These are phyloP conservation scores for Knipowitschia caucasica DNA, from an alignment of 2,797 vertebrate genomes.

Conservation along the genomic window DNA sequence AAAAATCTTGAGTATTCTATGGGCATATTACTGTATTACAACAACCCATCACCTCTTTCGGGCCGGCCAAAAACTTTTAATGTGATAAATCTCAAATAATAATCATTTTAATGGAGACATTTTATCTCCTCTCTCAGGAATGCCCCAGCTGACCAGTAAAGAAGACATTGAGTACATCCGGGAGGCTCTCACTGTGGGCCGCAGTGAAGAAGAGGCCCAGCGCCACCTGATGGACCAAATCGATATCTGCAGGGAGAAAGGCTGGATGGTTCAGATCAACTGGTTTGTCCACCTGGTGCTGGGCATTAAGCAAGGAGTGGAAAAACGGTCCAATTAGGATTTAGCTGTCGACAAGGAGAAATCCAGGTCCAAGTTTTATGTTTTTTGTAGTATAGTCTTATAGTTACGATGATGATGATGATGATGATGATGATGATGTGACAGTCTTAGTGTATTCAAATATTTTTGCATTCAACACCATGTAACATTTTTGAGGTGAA, in stretches of 20 bases:
- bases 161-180: slow-evolving; percentile 98
- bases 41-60: too few species aligned
- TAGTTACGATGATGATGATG: background rate
- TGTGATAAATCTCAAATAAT: too few species aligned
- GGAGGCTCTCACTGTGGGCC: slow-evolving; percentile 90
- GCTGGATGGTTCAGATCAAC: slow-evolving; percentile 98
- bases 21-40: too few species aligned
- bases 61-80: too few species aligned
- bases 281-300: slow-evolving; percentile 98
- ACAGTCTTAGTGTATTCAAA: background rate
- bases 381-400: background rate
- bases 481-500: too few species aligned
- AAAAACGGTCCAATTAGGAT: slow-evolving; percentile 89
- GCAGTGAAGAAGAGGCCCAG: slow-evolving; percentile 88
- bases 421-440: too few species aligned
- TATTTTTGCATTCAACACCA: too few species aligned
- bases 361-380: background rate
- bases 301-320: slow-evolving; percentile 96
- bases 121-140: slow-evolving; percentile 66
- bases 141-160: slow-evolving; percentile 96
- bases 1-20: too few species aligned
- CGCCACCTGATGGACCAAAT: slow-evolving; percentile 97
- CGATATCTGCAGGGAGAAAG: slow-evolving; percentile 97
- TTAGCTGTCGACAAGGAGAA: background rate
- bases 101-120: background rate